Evolutionary conservation across 2,888 invertebrate genomes (phyloP), one percentile per base, ranked within the genome.

Genomic region (Ophioninae sp.): DNA sequence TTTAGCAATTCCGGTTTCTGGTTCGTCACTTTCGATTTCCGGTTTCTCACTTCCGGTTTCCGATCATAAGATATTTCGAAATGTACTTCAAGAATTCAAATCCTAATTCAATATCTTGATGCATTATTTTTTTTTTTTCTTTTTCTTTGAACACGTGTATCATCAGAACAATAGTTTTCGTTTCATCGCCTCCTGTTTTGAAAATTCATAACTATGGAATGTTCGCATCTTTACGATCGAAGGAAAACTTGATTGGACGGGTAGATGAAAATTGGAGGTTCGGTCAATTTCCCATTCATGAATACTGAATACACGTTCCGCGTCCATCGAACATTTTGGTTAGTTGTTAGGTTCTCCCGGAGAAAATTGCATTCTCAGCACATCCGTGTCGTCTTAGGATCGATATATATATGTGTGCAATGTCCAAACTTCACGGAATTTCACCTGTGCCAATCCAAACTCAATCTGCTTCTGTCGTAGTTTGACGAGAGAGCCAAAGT

Each of bases 391-490:
- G 39, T 39, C n/a, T 8, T 21, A 57, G n/a, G 20, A 73, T 30
- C 23, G 7, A 30, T 8, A 65, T 59, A 56, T 65, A 37, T 6
- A 17, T 56, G 39, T 65, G 57, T 23, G 39, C 20, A 73, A 73
- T 61, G 17, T 7, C 44, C 1, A 44, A 73, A 62, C 73, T 73
- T 73, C 13, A 23, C 7, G 2, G 39, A 73, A 61, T 73, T 73
- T 62, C 73, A 57, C 73, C 13, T 23, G 61, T 62, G 41, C 61
- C 61, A 61, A 73, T 73, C 61, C 44, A 73, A 73, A 73, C 61
- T 73, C 73, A 23, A 73, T 73, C 37, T 23, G 73, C 44, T 62
- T 44, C 61, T 10, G 73, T 73, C 73, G 73, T 73, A 73, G 73
- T 44, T 73, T 61, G 73, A 73, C 61, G 61, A 23, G 41, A 61